Base-by-base conservation (phyloP, 2,113 vertebrate genomes). In the Cichladusa arquata region DNA sequence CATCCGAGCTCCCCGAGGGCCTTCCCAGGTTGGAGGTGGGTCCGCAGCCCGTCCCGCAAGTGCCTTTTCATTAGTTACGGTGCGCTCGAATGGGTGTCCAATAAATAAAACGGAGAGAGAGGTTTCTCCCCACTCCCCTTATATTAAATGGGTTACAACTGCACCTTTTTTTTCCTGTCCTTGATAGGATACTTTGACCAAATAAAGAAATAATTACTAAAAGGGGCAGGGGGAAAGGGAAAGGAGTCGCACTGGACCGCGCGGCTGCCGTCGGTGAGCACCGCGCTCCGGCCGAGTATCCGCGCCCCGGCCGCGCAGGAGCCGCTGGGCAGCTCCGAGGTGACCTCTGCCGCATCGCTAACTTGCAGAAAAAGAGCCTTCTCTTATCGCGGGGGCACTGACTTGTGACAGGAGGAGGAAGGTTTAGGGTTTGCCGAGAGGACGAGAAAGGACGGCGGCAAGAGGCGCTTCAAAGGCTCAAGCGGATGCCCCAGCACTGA, bases 381-480 rank as follows among this genome's bases (percentile, higher is more conserved):
- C 60, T 50, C 79, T 69, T 65, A 80, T 69, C 19, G 14, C 12
- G 19, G 48, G 38, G 20, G 12, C 62, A 82, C 34, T 47, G 81
- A 14, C 42, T 86, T 56, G 60, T 42, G 47, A 9, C 20, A 3
- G 28, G 23, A 67, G 40, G 19, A 31, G 58, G 74, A 62, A 40
- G 19, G 34, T 40, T 81, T 61, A 64, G 26, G 36, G 36, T 78
- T 90, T 88, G 67, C 69, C 40, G 29, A 76, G 38, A 45, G 38
- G 54, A 42, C 31, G 31, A 48, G 65, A 33, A 74, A 67, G 14
- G 61, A n/a, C 31, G 6, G 70, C 28, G 5, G 54, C 66, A 25
- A 91, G 54, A 83, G 19, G 42, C 19, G 12, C 72, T 96, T 96
- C 93, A 94, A 93, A 97, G 82, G 34, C 61, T 92, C 33, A 4